A percentile compares a stretch with the other conserved stretches of the same genome.
phyloP scores from a whole-genome alignment of 1,140 invertebrate genomes.

The Drosophila pruinosa region DNA sequence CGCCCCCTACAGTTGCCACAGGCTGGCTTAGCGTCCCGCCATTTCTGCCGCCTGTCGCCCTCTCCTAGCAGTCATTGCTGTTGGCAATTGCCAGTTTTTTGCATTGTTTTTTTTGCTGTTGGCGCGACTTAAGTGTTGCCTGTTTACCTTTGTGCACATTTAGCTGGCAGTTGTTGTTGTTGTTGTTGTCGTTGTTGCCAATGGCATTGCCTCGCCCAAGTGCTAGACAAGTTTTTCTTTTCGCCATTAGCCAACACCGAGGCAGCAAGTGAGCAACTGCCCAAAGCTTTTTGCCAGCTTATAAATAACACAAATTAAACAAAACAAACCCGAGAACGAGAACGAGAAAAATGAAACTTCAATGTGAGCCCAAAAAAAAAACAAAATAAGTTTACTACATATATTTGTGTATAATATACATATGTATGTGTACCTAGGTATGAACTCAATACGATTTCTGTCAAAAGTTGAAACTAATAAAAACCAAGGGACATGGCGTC shows the following conservation, averaged over 20 bases:
- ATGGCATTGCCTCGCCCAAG: slow-evolving; percentile 34
- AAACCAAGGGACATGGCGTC: slow-evolving; percentile 56
- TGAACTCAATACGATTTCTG: slow-evolving; percentile 77
- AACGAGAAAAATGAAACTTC: slow-evolving; percentile 64
- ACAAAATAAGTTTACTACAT: slow-evolving; percentile 39
- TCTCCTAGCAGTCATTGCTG: slow-evolving; percentile 23
- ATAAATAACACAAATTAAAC: slow-evolving; percentile 76
- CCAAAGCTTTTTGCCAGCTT: slow-evolving; percentile 60
- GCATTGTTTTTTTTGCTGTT: slow-evolving; percentile 65
- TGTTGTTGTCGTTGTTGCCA: slow-evolving; percentile 45
- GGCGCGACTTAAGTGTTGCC: slow-evolving; percentile 66
- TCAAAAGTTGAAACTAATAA: slow-evolving; percentile 81
- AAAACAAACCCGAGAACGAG: slow-evolving; percentile 59
- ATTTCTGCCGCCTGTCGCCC: background rate
- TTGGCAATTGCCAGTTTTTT: slow-evolving; percentile 33
- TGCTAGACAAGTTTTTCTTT: slow-evolving; percentile 53
- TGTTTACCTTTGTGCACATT: slow-evolving; percentile 74
- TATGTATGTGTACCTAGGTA: slow-evolving; percentile 21
- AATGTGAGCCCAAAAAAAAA: slow-evolving; percentile 18
- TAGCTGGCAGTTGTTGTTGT: slow-evolving; percentile 57
- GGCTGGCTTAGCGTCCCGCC: background rate
- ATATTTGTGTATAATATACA: slow-evolving; percentile 4
- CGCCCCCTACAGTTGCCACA: slow-evolving; percentile 20
- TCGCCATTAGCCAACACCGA: slow-evolving; percentile 32
- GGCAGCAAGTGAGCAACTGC: slow-evolving; percentile 44